Evolutionary conservation across 2,888 invertebrate species (phyloP).

Genomic region (Xylocampa areola): DNA sequence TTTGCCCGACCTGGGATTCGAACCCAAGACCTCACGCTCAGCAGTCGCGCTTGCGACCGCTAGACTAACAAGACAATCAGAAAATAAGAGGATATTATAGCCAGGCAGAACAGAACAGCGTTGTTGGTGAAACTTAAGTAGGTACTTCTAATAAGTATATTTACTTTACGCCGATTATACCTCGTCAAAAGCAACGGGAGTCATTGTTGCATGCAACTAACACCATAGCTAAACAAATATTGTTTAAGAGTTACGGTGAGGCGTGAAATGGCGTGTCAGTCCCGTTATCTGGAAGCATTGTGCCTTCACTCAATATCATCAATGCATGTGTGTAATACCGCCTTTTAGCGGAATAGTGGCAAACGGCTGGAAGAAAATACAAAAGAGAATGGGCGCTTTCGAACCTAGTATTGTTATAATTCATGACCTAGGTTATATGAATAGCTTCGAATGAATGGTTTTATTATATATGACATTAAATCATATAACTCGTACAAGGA

Average conservation of each 20-base stretch:
- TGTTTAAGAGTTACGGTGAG: slow-evolving; percentile 41
- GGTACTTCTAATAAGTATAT: slow-evolving; percentile 7
- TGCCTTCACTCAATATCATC: slow-evolving; percentile 43
- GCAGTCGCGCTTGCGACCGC: no score
- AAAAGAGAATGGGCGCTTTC: background rate
- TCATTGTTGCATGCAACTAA: slow-evolving; percentile 42
- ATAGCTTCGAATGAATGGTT: no score
- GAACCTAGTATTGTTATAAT: no score
- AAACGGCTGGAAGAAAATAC: background rate
- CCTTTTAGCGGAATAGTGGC: slow-evolving; percentile 1
- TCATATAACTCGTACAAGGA: no score
- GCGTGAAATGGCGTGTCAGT: slow-evolving; percentile 45
- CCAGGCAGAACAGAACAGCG: background rate
- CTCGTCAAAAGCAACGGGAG: slow-evolving; percentile 39
- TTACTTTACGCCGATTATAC: slow-evolving; percentile 22
- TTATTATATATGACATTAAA: no score
- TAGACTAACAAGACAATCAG: no score
- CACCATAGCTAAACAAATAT: slow-evolving; percentile 47
- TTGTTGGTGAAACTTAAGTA: slow-evolving; percentile 8
- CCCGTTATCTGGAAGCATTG: slow-evolving; percentile 43
- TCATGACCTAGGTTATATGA: no score
- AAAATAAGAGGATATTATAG: slow-evolving; percentile 5
- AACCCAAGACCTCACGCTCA: no score
- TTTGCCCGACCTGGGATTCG: no score
- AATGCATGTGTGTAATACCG: slow-evolving; percentile 28